These are phyloP conservation scores for Sarcophilus harrisii DNA, from an alignment of 2,797 vertebrate genomes.

Conservation along the genomic window DNA sequence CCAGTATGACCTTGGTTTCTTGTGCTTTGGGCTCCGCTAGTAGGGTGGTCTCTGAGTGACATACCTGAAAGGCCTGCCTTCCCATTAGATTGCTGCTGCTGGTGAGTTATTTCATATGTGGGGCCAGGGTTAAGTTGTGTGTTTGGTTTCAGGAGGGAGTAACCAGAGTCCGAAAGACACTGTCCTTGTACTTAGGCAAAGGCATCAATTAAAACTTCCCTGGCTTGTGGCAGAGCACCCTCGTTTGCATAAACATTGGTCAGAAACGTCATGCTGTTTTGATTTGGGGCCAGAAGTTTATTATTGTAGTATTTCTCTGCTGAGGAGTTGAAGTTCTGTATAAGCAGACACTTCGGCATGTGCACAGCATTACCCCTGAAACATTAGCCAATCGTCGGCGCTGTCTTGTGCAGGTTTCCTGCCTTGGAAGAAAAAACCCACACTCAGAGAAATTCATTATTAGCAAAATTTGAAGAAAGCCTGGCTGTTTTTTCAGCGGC, in stretches of 20 bases:
- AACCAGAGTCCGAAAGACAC: conserved; percentile 80
- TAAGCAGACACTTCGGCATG: conserved; percentile 64
- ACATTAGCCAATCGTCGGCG: conserved; percentile 64
- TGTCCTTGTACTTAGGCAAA: conserved; percentile 73
- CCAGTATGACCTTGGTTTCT: conserved; percentile 87
- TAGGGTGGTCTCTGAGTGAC: conserved; percentile 90
- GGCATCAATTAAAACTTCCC: conserved; percentile 80
- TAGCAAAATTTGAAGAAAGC: conserved; percentile 52
- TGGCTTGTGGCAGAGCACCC: conserved; percentile 71
- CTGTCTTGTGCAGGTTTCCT: conserved; percentile 37
- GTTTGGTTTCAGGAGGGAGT: conserved; percentile 83
- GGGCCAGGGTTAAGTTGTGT: conserved; percentile 83
- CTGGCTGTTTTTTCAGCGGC: neutral
- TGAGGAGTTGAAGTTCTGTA: conserved; percentile 60
- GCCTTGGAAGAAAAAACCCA: conserved; percentile 6
- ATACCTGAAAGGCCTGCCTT: conserved; percentile 88
- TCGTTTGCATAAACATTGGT: conserved; percentile 78
- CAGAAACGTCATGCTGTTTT: conserved; percentile 71
- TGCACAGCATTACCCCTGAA: conserved; percentile 65
- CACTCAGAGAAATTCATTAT: neutral
- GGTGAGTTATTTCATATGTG: conserved; percentile 82
- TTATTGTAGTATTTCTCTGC: conserved; percentile 63
- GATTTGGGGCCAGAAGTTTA: conserved; percentile 65
- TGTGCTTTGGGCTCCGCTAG: conserved; percentile 84
- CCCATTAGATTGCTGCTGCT: conserved; percentile 82